These are phyloP conservation scores for Scaptodrosophila latifasciaeformis DNA, from an alignment of 2,888 invertebrate species.

Conservation along the genomic window DNA sequence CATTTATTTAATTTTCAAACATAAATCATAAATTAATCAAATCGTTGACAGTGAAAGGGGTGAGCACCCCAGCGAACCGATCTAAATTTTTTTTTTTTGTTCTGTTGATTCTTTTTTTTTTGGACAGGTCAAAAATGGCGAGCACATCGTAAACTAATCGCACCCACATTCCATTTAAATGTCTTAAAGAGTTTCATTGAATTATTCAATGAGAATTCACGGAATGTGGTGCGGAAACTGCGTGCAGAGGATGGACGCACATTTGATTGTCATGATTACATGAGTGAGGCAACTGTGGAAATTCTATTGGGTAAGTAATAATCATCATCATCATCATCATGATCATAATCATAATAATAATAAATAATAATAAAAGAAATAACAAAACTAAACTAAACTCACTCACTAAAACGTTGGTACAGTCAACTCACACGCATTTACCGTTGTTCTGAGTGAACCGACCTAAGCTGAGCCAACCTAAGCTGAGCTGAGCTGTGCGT, in stretches of 20 bases:
- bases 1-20: too few relatives aligned
- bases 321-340: too few relatives aligned
- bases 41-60: too few relatives aligned
- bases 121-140: constrained; percentile 88
- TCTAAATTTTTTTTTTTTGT: not conserved
- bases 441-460: not conserved
- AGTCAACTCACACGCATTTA: constrained; percentile 52
- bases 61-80: too few relatives aligned
- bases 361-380: too few relatives aligned
- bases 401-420: constrained; percentile 29
- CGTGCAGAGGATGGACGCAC: constrained; percentile 81
- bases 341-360: too few relatives aligned
- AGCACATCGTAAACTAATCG: constrained; percentile 88
- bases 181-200: constrained; percentile 91
- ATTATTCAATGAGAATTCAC: constrained; percentile 88
- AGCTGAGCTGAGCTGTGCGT: too few relatives aligned
- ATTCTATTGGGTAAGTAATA: constrained; percentile 82
- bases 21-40: constrained; percentile 66
- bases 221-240: constrained; percentile 83
- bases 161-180: constrained; percentile 91
- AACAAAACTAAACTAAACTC: too few relatives aligned
- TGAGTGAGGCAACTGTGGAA: constrained; percentile 90
- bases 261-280: constrained; percentile 88
- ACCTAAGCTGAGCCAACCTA: too few relatives aligned
- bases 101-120: not conserved